Evolutionary conservation across 2,888 invertebrate species (phyloP).

Genomic region (Drosophila buzzatii): DNA sequence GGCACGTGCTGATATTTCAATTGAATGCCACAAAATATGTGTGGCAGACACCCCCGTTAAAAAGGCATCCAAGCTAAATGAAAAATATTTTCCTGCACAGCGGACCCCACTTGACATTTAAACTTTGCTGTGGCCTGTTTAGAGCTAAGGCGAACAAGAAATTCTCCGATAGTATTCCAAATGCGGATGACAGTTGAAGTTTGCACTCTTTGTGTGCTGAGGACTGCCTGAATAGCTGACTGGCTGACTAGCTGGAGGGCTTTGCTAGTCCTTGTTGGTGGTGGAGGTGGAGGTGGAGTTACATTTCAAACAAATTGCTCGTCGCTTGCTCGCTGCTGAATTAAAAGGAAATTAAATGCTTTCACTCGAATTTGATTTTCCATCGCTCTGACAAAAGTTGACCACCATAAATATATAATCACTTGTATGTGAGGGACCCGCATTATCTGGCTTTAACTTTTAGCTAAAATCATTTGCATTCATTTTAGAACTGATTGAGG

Average conservation of each 20-base stretch:
- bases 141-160: slow-evolving; percentile 1
- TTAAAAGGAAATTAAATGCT: slow-evolving; percentile 75
- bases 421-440: slow-evolving; percentile 31
- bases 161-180: slow-evolving; percentile 51
- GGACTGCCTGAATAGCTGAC: slow-evolving; percentile 10
- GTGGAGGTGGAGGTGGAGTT: slow-evolving; percentile 24
- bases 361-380: slow-evolving; percentile 53
- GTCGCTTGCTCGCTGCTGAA: slow-evolving; percentile 18
- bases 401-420: slow-evolving; percentile 42
- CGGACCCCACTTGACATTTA: slow-evolving; percentile 66
- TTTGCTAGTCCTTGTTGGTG: slow-evolving; percentile 4
- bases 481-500: background rate
- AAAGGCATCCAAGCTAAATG: slow-evolving; percentile 38
- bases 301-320: slow-evolving; percentile 46
- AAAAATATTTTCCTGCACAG: slow-evolving; percentile 52
- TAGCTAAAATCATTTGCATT: background rate
- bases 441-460: slow-evolving; percentile 21
- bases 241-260: slow-evolving; percentile 27
- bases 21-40: slow-evolving; percentile 73
- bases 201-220: slow-evolving; percentile 17
- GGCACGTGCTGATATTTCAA: slow-evolving; percentile 78
- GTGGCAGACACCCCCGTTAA: slow-evolving; percentile 31
- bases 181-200: slow-evolving; percentile 60
- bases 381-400: slow-evolving; percentile 40
- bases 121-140: slow-evolving; percentile 50